A percentile compares a stretch with the other conserved stretches of the same genome.
Evolutionary conservation across 1,140 invertebrate genomes (phyloP).

Genomic region (Mizuhopecten yessoensis): DNA sequence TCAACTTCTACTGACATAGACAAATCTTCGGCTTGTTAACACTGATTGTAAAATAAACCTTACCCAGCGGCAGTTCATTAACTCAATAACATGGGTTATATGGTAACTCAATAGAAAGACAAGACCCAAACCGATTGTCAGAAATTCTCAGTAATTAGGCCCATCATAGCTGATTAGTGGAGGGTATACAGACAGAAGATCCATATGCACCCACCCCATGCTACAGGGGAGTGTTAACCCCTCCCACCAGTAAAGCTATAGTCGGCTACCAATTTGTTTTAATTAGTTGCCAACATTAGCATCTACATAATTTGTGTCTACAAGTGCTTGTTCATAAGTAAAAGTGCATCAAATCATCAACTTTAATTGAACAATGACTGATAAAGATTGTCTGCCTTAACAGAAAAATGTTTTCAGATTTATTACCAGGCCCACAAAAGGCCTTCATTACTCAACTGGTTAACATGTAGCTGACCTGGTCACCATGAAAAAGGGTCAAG

Average conservation of each 20-base stretch:
- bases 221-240: not conserved
- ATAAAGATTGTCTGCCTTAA: too few species aligned
- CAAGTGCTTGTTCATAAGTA: not conserved
- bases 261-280: not conserved
- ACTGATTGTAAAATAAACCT: not conserved
- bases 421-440: too few species aligned
- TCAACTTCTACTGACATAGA: not conserved
- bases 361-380: too few species aligned
- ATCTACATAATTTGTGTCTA: not conserved
- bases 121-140: not conserved
- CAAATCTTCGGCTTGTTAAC: constrained; percentile 9
- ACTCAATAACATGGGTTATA: not conserved
- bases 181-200: not conserved
- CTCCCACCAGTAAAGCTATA: not conserved
- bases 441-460: too few species aligned
- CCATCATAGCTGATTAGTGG: too few species aligned
- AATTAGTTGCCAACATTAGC: not conserved
- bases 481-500: too few species aligned
- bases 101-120: constrained; percentile 6
- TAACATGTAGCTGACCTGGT: too few species aligned
- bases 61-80: not conserved
- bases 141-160: not conserved
- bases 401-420: too few species aligned
- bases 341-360: too few species aligned
- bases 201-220: not conserved